A percentile compares a stretch with the other conserved stretches of the same genome.
phyloP scores from a whole-genome alignment of 2,888 invertebrate genomes.

The Limnephilus rhombicus region DNA sequence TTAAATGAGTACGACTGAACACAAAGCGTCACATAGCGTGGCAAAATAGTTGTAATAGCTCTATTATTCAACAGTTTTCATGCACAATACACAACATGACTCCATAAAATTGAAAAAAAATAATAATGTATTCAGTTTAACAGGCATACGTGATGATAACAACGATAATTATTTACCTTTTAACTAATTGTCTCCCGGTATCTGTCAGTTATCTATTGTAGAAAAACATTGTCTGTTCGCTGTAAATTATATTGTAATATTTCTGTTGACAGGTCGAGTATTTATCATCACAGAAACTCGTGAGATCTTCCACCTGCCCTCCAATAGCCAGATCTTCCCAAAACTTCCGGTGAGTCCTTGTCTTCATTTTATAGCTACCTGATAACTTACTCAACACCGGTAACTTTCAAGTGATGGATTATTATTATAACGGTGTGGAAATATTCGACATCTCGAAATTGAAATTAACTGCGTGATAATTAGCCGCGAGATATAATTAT shows the following conservation, averaged over 20 bases:
- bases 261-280: slow-evolving; percentile 27
- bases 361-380: not conserved
- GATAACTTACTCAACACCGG: not conserved
- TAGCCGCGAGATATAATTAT: not conserved
- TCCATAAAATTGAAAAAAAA: not conserved
- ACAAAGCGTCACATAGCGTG: not conserved
- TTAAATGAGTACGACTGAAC: not conserved
- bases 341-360: slow-evolving; percentile 22
- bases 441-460: not conserved
- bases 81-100: too few relatives aligned
- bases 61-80: not conserved
- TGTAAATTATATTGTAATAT: slow-evolving; percentile 17
- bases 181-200: not conserved
- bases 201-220: not conserved
- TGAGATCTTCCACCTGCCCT: not conserved
- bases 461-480: not conserved
- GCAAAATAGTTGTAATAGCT: not conserved
- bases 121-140: not conserved
- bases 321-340: slow-evolving; percentile 1
- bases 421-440: not conserved
- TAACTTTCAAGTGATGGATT: not conserved
- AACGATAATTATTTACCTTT: not conserved
- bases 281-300: slow-evolving; percentile 14
- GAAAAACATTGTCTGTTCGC: not conserved
- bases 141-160: not conserved